Conservation (phyloP, 2,888 invertebrate genomes). For the Apotomis capreana region DNA sequence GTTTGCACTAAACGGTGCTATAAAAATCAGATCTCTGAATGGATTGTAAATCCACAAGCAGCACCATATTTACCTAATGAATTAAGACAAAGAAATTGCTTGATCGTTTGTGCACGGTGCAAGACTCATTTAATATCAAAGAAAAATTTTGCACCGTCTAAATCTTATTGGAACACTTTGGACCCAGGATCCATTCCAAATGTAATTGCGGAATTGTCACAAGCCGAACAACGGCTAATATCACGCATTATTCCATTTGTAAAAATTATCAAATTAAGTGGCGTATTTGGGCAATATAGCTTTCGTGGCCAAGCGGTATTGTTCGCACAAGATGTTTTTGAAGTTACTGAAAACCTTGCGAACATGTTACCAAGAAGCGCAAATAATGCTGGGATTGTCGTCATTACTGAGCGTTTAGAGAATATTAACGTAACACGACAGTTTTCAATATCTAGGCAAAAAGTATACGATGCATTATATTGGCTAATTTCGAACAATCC, state of each 20-base stretch:
- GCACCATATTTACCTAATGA: slow-evolving; percentile 41
- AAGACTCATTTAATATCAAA: slow-evolving; percentile 44
- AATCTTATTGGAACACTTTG: slow-evolving; percentile 49
- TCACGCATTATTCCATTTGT: slow-evolving; percentile 32
- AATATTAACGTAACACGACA: slow-evolving; percentile 34
- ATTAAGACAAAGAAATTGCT: slow-evolving; percentile 41
- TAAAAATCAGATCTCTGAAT: no score
- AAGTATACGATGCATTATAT: slow-evolving; percentile 30
- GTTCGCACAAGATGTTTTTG: slow-evolving; percentile 44
- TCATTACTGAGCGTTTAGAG: slow-evolving; percentile 41
- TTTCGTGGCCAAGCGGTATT: slow-evolving; percentile 47
- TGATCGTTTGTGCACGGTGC: slow-evolving; percentile 44
- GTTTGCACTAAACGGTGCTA: no score
- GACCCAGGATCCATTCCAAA: slow-evolving; percentile 47
- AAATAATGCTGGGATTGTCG: slow-evolving; percentile 39
- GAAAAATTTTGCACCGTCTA: slow-evolving; percentile 46
- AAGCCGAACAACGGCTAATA: slow-evolving; percentile 43
- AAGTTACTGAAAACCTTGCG: slow-evolving; percentile 39
- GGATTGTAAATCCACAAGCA: no score
- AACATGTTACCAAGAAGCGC: slow-evolving; percentile 41
- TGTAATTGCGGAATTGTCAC: slow-evolving; percentile 43
- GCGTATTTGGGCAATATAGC: slow-evolving; percentile 45
- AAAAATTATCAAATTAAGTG: slow-evolving; percentile 44
- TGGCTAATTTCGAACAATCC: slow-evolving; percentile 39
- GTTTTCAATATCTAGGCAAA: slow-evolving; percentile 31